Evolutionary conservation across 2,113 vertebrate genomes (phyloP), one percentile per base, ranked within the genome.

Genomic region (Phalacrocorax carbo): DNA sequence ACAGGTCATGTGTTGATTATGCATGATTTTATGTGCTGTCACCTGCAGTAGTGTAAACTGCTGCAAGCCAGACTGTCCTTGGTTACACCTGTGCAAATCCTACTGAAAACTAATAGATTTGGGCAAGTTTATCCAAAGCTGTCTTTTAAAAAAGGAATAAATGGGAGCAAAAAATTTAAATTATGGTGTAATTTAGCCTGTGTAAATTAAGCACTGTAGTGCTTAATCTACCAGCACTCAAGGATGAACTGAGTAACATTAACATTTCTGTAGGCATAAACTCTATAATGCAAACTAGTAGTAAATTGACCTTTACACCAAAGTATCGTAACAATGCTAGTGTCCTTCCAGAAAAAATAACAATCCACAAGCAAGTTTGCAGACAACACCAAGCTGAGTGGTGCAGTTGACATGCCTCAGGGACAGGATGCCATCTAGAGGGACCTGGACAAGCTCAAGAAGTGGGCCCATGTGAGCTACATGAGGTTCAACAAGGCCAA

Each of bases 1-100:
- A 68, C 57, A 79, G 70, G 32, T 73, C 65, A 15, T 15, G 64
- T 54, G 44, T 58, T 91, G 48, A 82, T 88, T 66, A 76, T 44
- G 18, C 22, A n/a, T 42, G 12, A 71, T 83, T 88, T 92, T 70
- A 2, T 61, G n/a, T 32, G 79, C 66, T 85, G 66, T 83, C 85
- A 72, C 75, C 73, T 51, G n/a, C 75, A 80, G 55, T 38, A 71
- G 20, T 23, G 83, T 3, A 32, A 91, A 95, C 10, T 93, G 71
- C 82, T 96, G 49, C 70, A 91, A 92, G 79, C 80, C 80, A 96
- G 54, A 5, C 70, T 94, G 92, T 94, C 83, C 86, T 93, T 7
- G 0, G 40, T 49, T 95, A 88, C 82, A 95, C 38, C 88, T 93
- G 34, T 78, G 72, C 82, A 93, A 77, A 88, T 62, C 76, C 60